phyloP scores from a whole-genome alignment of 2,888 invertebrate species.

The Drosophila meridiana region DNA sequence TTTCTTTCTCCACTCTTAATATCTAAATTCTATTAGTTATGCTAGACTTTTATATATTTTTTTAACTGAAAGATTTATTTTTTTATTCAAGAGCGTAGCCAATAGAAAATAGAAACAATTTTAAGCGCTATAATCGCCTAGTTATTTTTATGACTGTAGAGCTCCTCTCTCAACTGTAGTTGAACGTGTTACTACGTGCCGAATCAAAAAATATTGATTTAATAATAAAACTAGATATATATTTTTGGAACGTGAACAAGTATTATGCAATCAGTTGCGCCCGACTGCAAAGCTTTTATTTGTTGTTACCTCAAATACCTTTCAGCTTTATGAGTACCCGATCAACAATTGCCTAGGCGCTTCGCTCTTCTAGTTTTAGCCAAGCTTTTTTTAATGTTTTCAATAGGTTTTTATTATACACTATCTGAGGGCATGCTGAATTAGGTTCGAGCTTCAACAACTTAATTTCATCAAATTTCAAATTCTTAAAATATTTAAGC shows the following conservation, averaged over 20 bases:
- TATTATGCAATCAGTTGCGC: neutral
- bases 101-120: neutral
- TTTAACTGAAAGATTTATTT: too few relatives aligned
- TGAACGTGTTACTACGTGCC: neutral
- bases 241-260: neutral
- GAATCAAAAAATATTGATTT: neutral
- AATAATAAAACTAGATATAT: neutral
- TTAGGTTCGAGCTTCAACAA: neutral
- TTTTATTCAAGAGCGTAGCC: too few relatives aligned
- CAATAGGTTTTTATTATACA: neutral
- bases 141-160: neutral
- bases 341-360: neutral
- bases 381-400: neutral
- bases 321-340: neutral
- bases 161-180: neutral
- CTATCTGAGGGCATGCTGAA: neutral
- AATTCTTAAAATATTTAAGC: too few relatives aligned
- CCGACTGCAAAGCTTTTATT: neutral
- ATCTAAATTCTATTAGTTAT: neutral
- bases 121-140: neutral
- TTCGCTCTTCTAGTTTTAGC: neutral
- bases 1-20: too few relatives aligned
- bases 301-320: neutral
- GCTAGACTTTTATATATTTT: too few relatives aligned
- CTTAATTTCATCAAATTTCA: neutral